Percentiles rank a stretch among this genome's conserved stretches.
Evolutionary conservation across 1,140 invertebrate genomes (phyloP).

Genomic region (Anoplolepis gracilipes): DNA sequence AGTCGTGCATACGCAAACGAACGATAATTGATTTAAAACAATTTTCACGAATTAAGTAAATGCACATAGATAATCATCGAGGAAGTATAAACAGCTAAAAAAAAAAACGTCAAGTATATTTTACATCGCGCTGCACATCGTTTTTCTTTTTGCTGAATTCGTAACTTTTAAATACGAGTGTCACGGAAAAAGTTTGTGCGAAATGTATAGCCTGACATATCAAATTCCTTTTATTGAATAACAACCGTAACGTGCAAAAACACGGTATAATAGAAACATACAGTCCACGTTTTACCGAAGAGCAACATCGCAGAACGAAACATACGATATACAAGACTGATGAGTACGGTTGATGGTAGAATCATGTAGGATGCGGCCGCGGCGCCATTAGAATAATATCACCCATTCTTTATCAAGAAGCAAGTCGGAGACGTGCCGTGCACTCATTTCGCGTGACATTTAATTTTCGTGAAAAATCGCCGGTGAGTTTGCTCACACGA

Average conservation of each 20-base stretch:
- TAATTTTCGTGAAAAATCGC: constrained; percentile 72
- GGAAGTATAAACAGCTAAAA: background rate
- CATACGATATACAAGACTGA: constrained; percentile 52
- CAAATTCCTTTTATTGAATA: constrained; percentile 57
- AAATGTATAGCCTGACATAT: constrained; percentile 24
- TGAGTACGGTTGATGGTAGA: constrained; percentile 68
- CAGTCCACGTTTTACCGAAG: constrained; percentile 46
- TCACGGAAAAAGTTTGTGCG: background rate
- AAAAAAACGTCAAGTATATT: background rate
- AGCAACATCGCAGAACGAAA: constrained; percentile 49
- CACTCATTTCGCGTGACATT: constrained; percentile 72
- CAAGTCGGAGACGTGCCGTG: constrained; percentile 69
- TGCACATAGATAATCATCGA: background rate
- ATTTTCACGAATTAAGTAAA: constrained; percentile 4
- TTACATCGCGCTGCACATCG: background rate
- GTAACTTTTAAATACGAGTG: constrained; percentile 4
- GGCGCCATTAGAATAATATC: constrained; percentile 70
- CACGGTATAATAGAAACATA: constrained; percentile 49
- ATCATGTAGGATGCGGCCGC: constrained; percentile 66
- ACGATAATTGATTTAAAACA: background rate
- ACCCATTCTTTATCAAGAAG: constrained; percentile 71
- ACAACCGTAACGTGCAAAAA: constrained; percentile 36
- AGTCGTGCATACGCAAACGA: background rate
- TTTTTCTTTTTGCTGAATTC: background rate
- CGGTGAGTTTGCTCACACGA: constrained; percentile 57